phyloP scores from a whole-genome alignment of 2,113 vertebrate genomes.

The Physeter macrocephalus region DNA sequence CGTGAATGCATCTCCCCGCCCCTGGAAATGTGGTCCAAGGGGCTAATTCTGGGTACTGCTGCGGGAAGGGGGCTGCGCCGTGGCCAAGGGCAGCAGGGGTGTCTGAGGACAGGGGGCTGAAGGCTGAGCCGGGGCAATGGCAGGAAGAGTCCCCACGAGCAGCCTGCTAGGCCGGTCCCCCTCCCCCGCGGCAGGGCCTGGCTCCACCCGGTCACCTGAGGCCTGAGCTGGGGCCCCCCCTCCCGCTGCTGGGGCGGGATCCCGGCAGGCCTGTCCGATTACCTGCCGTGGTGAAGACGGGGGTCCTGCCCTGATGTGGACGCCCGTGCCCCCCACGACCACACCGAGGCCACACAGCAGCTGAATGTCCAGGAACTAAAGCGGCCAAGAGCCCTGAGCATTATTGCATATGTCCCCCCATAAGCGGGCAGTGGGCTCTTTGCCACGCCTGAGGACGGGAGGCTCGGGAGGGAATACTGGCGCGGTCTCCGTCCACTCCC shows the following conservation, averaged over 20 bases:
- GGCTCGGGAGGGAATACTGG: background rate
- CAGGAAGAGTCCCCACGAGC: too few species aligned
- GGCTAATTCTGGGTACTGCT: background rate
- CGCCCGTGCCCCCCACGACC: background rate
- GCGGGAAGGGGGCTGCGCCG: accelerated
- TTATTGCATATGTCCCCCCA: background rate
- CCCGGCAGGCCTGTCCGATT: background rate
- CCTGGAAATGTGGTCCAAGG: background rate
- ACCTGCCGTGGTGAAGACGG: background rate
- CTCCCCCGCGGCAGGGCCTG: background rate
- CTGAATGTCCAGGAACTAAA: background rate
- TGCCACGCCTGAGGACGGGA: background rate
- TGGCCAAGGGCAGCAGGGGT: background rate
- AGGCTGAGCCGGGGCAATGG: background rate
- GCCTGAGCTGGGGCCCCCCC: background rate
- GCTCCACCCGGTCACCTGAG: background rate
- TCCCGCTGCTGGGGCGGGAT: accelerated
- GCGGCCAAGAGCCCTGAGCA: background rate
- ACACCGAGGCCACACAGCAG: background rate
- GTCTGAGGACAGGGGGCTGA: background rate
- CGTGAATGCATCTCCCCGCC: background rate
- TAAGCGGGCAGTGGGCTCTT: background rate
- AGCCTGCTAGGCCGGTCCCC: accelerated
- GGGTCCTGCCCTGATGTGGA: background rate
- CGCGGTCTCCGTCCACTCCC: background rate